A percentile compares a stretch with the other conserved stretches of the same genome.
phyloP scores from a whole-genome alignment of 2,888 invertebrate genomes.

The Agriopis aurantiaria region DNA sequence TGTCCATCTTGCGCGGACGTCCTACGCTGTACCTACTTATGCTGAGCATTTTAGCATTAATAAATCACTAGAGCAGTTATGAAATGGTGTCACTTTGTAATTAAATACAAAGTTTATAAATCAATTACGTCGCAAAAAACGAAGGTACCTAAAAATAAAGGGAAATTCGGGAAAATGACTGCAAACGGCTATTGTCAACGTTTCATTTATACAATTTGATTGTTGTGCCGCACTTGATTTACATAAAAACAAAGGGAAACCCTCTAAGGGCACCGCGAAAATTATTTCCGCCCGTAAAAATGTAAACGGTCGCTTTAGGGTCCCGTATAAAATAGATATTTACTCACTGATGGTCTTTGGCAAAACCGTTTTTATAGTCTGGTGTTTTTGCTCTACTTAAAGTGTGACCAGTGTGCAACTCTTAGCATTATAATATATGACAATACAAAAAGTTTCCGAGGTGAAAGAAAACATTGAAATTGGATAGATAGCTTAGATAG shows the following conservation, averaged over 20 bases:
- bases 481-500: too few relatives aligned
- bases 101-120: neutral
- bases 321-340: slow-evolving; percentile 35
- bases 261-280: slow-evolving; percentile 48
- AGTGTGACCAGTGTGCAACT: too few relatives aligned
- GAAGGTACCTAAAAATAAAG: slow-evolving; percentile 14
- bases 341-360: neutral
- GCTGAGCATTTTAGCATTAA: too few relatives aligned
- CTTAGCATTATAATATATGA: too few relatives aligned
- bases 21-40: too few relatives aligned
- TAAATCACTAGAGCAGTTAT: too few relatives aligned
- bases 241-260: slow-evolving; percentile 48
- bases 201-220: slow-evolving; percentile 47
- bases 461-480: too few relatives aligned
- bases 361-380: too few relatives aligned
- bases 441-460: too few relatives aligned
- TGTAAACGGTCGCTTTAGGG: slow-evolving; percentile 40
- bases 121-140: slow-evolving; percentile 9
- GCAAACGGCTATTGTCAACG: slow-evolving; percentile 43
- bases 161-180: slow-evolving; percentile 29
- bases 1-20: too few relatives aligned
- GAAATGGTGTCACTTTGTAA: neutral
- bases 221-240: slow-evolving; percentile 43
- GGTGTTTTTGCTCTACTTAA: too few relatives aligned
- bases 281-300: slow-evolving; percentile 49